These are phyloP conservation scores for Psittacula derbiana DNA, from an alignment of 2,797 vertebrate species.

Conservation along the genomic window DNA sequence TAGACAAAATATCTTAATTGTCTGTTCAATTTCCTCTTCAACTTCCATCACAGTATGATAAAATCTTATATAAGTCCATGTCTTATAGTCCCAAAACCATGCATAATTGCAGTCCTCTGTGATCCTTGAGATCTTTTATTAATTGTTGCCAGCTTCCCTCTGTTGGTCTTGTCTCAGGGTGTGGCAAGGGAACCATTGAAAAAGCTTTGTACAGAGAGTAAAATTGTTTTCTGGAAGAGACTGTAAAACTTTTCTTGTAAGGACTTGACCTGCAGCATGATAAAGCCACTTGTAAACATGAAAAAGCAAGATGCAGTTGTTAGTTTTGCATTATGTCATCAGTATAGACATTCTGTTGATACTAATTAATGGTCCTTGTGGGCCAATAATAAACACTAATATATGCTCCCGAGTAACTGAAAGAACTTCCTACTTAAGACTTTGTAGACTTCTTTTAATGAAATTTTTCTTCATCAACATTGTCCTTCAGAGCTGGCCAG, in stretches of 20 bases:
- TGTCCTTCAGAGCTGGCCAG: neutral
- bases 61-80: neutral
- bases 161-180: neutral
- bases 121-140: neutral
- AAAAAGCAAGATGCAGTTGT: neutral
- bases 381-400: neutral
- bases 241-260: neutral
- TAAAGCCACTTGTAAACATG: neutral
- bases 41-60: neutral
- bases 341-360: neutral
- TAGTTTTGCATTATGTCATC: neutral
- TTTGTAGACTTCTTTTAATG: neutral
- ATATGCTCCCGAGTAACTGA: neutral
- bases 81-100: neutral
- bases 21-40: slow-evolving; percentile 11
- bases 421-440: neutral
- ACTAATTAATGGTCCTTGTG: neutral
- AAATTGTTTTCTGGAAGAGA: slow-evolving; percentile 1
- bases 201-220: neutral
- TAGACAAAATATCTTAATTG: neutral
- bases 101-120: neutral
- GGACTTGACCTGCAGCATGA: neutral
- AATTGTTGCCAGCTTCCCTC: neutral
- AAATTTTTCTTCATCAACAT: neutral
- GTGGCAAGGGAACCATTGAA: neutral